These are phyloP conservation scores for Atlantisia rogersi DNA, from an alignment of 2,113 vertebrate species.

Conservation along the genomic window DNA sequence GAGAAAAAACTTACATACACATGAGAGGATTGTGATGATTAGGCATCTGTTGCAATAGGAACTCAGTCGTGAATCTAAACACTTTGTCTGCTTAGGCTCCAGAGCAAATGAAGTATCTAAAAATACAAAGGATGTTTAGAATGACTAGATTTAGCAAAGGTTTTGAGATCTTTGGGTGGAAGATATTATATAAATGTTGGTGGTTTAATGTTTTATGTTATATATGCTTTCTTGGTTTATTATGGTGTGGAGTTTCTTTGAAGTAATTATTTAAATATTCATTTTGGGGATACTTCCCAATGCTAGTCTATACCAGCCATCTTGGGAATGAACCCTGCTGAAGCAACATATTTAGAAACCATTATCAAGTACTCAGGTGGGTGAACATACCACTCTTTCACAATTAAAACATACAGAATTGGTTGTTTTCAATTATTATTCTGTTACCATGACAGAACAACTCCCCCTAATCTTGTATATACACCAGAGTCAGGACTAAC, in stretches of 20 bases:
- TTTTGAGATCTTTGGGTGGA: neutral
- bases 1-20: neutral
- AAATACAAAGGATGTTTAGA: neutral
- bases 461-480: neutral
- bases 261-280: neutral
- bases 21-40: neutral
- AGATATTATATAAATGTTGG: neutral
- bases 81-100: neutral
- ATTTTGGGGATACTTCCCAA: neutral
- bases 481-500: neutral
- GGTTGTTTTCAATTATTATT: neutral
- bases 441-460: neutral
- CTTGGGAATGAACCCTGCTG: neutral
- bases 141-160: neutral
- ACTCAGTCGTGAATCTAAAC: neutral
- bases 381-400: neutral
- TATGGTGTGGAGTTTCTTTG: neutral
- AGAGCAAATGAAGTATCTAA: neutral
- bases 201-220: neutral
- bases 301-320: neutral
- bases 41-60: neutral
- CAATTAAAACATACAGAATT: neutral
- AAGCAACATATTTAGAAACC: neutral
- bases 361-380: neutral
- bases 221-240: neutral